Evolutionary conservation across 2,797 vertebrate species (phyloP), one percentile per base, ranked within the genome.

Genomic region (Microctenopoma lineatum): DNA sequence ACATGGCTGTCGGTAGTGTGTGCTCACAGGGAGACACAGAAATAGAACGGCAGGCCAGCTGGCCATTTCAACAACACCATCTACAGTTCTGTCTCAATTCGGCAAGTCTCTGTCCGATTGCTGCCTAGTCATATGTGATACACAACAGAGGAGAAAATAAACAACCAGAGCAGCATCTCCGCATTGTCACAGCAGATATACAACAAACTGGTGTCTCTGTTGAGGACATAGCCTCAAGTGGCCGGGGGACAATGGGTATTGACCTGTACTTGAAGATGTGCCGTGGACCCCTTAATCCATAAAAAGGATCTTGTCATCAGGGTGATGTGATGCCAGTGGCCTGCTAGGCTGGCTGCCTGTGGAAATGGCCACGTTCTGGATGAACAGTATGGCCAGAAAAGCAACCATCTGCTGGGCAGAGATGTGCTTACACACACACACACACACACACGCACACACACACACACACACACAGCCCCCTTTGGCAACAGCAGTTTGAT

Each of bases 371-470:
- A 88, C 85, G 80, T 48, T 80, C 89, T 89, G 87, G 87, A 90
- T 90, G 89, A 86, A 89, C 87, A 89, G 89, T 82, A 84, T 89
- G 92, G 83, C 84, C 78, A 83, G 88, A 87, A 85, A 93, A 87
- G 70, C 85, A 77, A 87, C 93, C 94, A 94, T 94, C 94, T 95
- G 94, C 92, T 87, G 87, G 79, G 81, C 83, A 85, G 79, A 77
- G 83, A 92, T 90, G 89, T 82, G 86, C 81, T 77, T 84, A 75
- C 79, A 86, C 72, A 91, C 75, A 85, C 73, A 63, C 73, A 52
- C 75, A 85, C 73, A 63, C 73, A 52, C 75, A 84, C 73, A 63
- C 73, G 50, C 75, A 85, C 73, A 63, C 73, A 52, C 75, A 85
- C 73, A 63, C 73, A 75, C 79, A 86, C 72, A 91, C 75, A 85